Evolutionary conservation across 2,888 invertebrate genomes (phyloP), one percentile per base, ranked within the genome.

Genomic region (Tetragonula carbonaria): DNA sequence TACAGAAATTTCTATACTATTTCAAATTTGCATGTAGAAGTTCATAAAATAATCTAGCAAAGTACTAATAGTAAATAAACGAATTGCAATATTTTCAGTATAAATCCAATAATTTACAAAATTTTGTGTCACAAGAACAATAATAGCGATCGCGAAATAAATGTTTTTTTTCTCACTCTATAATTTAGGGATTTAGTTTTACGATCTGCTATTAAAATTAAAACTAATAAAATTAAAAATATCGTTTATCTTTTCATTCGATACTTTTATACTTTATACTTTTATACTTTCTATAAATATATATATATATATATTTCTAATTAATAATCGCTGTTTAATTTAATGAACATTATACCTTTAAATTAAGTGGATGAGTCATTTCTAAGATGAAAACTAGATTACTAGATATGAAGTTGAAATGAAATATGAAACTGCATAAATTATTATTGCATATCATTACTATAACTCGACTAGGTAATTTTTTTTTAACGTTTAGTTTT

Each of bases 1-100:
- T 33, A 21, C 1, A 72, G 67, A 75, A 72, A 50, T 72, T 75
- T 53, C 71, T 53, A 75, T 51, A 72, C 66, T 21, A 21, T 38
- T 23, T 70, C n/a, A 53, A 23, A 55, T 45, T 8, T 50, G 13
- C 11, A 53, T 1, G 13, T 53, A 55, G 28, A 55, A 50, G 70
- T 18, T 51, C 13, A 55, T 45, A 23, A 38, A 28, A 79, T 8
- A 3, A 57, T 66, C 50, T 66, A 21, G 57, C 4, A 2, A 4
- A 45, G 16, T n/a, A 57, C 2, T 53, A 13, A 62, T 16, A 14
- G n/a, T n/a, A 59, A 45, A n/a, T 59, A 59, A 59, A 59, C 13
- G 2, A n/a, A n/a, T 23, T 23, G n/a, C 14, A 59, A 59, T 59
- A 59, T 59, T n/a, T 59, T 62, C 23, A 62, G 6, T 16, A 62